These are phyloP conservation scores for Poeciliopsis turneri DNA, from an alignment of 2,797 vertebrate species.

Conservation along the genomic window DNA sequence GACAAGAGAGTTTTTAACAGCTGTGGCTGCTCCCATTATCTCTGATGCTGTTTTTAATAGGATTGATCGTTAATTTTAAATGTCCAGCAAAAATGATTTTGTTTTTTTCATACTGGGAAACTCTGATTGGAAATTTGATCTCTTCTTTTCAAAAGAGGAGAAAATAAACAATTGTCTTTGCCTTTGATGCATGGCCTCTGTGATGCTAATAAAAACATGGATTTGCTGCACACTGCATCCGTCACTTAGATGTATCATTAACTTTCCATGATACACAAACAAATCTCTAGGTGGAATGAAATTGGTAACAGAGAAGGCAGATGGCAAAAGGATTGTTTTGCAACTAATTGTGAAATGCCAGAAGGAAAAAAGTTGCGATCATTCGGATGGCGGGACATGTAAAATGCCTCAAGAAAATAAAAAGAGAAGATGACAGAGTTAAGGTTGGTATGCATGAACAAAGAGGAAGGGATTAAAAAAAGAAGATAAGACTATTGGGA, in stretches of 20 bases:
- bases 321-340: constrained; percentile 47
- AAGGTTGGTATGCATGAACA: not conserved
- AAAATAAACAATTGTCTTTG: not conserved
- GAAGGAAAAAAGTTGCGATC: constrained; percentile 29
- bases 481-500: not conserved
- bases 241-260: constrained; percentile 37
- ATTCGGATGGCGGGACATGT: not conserved
- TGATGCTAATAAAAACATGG: not conserved
- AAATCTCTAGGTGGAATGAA: constrained; percentile 50
- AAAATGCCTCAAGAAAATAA: constrained; percentile 16
- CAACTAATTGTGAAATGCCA: constrained; percentile 36
- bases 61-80: not conserved
- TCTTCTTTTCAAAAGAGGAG: not conserved
- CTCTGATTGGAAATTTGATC: too few species aligned
- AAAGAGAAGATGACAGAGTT: not conserved
- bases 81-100: not conserved
- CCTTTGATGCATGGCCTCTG: not conserved
- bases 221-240: constrained; percentile 32
- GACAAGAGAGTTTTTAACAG: constrained; percentile 28
- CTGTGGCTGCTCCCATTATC: constrained; percentile 15
- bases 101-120: too few species aligned
- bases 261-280: constrained; percentile 15
- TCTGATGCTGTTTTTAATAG: constrained; percentile 27
- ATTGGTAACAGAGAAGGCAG: constrained; percentile 33
- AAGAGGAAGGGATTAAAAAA: not conserved